Base-by-base conservation (phyloP, 2,113 vertebrate species). In the Lepus timidus region DNA sequence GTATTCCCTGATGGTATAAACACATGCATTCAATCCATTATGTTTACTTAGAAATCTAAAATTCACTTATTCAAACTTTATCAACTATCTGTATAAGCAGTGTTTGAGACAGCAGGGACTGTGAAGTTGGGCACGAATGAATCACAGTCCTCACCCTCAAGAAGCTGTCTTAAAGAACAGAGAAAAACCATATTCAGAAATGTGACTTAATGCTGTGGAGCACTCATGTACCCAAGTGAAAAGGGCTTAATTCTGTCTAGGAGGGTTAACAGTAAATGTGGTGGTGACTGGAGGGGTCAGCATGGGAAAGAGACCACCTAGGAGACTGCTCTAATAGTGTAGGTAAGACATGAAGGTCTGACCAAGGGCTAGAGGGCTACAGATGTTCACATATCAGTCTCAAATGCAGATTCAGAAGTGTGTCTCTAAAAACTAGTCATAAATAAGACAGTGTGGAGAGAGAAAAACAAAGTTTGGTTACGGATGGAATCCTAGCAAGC, bases 401-500 rank as follows among this genome's bases (percentile, higher is more conserved):
- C 36, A 87, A 95, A 61, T 68, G 10, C 58, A 64, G 62, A 91
- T 82, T 82, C 75, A 91, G 36, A 87, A 82, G 20, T 62, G 20
- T n/a, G 23, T 29, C 39, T 87, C 68, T 91, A 61, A 91, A 81
- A 55, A 61, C 75, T 11, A 68, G 61, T 62, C 61, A 70, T 25
- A 4, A 95, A 75, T 67, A 87, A 67, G 65, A 64, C 4, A 31
- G 31, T 10, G 55, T 31, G 61, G 76, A 67, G 13, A 85, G 19
- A n/a, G 10, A 61, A 82, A n/a, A 31, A 76, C n/a, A 31, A 88
- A 62, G 11, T 51, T 75, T 73, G 29, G 74, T 20, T 31, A 67
- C 3, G 23, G 31, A 36, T 27, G 14, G 44, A 89, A 65, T 68
- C 49, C 11, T 55, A 39, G 49, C 25, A 6, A 22, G n/a, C 62